Evolutionary conservation across 2,113 vertebrate species (phyloP).

Genomic region (Planiliza haematocheilus): DNA sequence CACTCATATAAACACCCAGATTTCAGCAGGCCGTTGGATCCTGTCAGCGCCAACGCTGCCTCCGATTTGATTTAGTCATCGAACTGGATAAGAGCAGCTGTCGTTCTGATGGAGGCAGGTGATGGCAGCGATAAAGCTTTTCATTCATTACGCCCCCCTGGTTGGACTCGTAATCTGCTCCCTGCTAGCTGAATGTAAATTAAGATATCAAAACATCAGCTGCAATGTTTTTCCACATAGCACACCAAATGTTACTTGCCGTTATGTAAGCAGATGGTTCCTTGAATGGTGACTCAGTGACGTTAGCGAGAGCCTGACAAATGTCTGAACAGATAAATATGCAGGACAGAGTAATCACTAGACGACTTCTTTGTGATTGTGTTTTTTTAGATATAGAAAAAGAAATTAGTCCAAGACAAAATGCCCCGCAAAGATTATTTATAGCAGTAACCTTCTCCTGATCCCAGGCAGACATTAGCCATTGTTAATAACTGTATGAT

Average conservation of each 20-base stretch:
- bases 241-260: constrained; percentile 17
- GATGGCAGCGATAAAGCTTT: constrained; percentile 28
- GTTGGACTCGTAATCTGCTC: constrained; percentile 18
- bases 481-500: background rate
- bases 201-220: constrained; percentile 43
- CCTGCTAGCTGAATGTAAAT: constrained; percentile 35
- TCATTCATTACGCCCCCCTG: constrained; percentile 12
- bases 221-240: constrained; percentile 20
- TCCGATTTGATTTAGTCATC: constrained; percentile 37
- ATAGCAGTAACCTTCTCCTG: constrained; percentile 3
- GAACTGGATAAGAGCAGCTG: constrained; percentile 54
- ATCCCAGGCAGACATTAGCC: constrained; percentile 4
- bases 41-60: constrained; percentile 7
- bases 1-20: constrained; percentile 36
- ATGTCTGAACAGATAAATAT: constrained; percentile 20
- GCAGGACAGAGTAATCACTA: background rate
- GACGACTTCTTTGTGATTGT: no score
- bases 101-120: constrained; percentile 23
- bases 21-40: constrained; percentile 12
- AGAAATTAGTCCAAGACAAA: background rate
- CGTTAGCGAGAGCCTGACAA: constrained; percentile 18
- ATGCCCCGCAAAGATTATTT: constrained; percentile 24
- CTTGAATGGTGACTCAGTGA: constrained; percentile 40
- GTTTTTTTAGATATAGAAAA: background rate
- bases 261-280: constrained; percentile 42